phyloP scores from a whole-genome alignment of 2,888 invertebrate genomes.

The Cataglyphis livida region DNA sequence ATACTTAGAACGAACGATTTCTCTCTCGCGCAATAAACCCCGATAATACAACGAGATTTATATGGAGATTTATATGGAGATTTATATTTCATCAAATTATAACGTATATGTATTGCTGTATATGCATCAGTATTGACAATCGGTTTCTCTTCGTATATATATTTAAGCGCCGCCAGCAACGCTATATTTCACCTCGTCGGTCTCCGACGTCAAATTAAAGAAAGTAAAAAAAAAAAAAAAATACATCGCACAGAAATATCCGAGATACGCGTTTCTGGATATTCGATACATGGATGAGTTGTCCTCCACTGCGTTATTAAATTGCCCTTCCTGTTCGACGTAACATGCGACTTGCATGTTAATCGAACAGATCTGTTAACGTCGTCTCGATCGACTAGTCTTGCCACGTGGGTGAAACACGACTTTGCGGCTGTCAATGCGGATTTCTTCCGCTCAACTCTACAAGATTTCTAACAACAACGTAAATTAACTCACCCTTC shows the following conservation, averaged over 20 bases:
- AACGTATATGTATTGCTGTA: neutral
- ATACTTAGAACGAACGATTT: conserved; percentile 12
- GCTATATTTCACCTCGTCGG: neutral
- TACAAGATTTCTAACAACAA: conserved; percentile 55
- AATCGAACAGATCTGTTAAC: conserved; percentile 58
- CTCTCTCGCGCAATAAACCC: conserved; percentile 29
- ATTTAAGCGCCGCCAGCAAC: conserved; percentile 5
- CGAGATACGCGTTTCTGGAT: conserved; percentile 41
- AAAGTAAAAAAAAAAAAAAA: neutral
- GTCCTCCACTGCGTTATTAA: conserved; percentile 61
- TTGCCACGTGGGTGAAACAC: conserved; percentile 59
- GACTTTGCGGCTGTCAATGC: conserved; percentile 25
- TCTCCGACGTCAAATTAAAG: neutral
- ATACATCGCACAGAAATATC: conserved; percentile 31
- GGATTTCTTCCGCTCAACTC: neutral
- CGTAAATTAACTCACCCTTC: conserved; percentile 79
- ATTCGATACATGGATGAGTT: conserved; percentile 44
- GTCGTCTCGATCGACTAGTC: conserved; percentile 40
- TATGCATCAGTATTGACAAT: conserved; percentile 12
- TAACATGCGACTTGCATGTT: conserved; percentile 62
- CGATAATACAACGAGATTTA: conserved; percentile 25
- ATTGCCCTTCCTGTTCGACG: conserved; percentile 60
- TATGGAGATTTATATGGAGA: neutral
- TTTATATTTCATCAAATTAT: conserved; percentile 1
- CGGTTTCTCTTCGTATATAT: conserved; percentile 34